phyloP scores from a whole-genome alignment of 2,113 vertebrate species.

The Ellobius talpinus region DNA sequence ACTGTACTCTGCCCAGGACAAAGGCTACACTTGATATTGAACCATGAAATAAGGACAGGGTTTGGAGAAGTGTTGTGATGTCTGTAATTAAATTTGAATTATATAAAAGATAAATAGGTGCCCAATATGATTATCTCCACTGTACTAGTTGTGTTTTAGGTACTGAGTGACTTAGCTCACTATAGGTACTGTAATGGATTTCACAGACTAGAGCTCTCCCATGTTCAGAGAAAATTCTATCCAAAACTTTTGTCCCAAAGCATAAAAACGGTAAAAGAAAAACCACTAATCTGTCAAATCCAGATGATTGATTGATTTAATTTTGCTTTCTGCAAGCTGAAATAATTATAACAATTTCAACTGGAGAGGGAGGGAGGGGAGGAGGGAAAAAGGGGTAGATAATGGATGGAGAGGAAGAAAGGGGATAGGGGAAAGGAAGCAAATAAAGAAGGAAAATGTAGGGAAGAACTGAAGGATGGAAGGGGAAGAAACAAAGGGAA shows the following conservation, averaged over 20 bases:
- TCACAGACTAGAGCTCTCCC: not conserved
- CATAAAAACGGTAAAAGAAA: not conserved
- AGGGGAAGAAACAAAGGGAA: not conserved
- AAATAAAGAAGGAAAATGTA: fast-evolving
- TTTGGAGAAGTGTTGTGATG: not conserved
- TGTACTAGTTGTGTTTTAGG: not conserved
- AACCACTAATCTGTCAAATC: not conserved
- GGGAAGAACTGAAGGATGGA: not conserved
- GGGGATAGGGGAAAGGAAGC: not conserved
- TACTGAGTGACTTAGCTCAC: fast-evolving
- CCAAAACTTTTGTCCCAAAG: not conserved
- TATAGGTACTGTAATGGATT: not conserved
- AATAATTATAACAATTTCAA: not conserved
- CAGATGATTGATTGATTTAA: not conserved
- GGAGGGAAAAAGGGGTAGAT: not conserved
- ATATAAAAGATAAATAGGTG: not conserved
- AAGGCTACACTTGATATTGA: not conserved
- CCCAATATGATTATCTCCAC: not conserved
- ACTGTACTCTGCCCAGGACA: not conserved
- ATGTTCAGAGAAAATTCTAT: not conserved
- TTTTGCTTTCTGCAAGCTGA: not conserved
- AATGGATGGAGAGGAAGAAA: not conserved
- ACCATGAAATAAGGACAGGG: not conserved
- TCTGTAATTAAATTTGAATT: not conserved
- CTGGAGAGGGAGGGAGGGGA: fast-evolving